Evolutionary conservation across 2,113 vertebrate genomes (phyloP).

Genomic region (Zapornia atra): DNA sequence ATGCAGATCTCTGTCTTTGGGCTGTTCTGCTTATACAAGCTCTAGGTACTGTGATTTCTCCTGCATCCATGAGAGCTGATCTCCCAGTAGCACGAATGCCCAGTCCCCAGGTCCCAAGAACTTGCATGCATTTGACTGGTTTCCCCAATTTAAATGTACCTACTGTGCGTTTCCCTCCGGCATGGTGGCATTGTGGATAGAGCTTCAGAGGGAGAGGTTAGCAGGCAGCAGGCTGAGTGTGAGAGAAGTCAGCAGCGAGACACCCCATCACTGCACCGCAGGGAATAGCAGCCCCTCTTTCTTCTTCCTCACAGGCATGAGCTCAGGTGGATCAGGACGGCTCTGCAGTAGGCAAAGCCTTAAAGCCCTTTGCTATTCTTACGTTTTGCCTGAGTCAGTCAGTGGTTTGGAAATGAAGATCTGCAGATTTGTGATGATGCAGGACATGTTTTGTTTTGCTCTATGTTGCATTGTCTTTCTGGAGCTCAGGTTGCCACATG

Average conservation of each 20-base stretch:
- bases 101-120: background rate
- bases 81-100: background rate
- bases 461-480: background rate
- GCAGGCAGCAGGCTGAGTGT: background rate
- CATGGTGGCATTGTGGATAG: background rate
- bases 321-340: background rate
- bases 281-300: background rate
- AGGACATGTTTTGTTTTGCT: background rate
- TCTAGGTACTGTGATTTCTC: background rate
- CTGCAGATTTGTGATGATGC: background rate
- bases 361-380: background rate
- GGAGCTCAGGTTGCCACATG: background rate
- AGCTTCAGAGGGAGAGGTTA: background rate
- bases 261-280: background rate
- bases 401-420: background rate
- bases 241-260: background rate
- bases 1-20: background rate
- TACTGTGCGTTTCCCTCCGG: rapidly evolving
- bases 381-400: background rate
- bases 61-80: background rate
- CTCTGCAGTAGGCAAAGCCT: background rate
- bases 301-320: background rate
- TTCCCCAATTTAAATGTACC: background rate
- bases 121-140: background rate
- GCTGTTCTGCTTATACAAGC: background rate